Evolutionary conservation across 2,113 vertebrate genomes (phyloP).

Genomic region (Ceratotherium simum): DNA sequence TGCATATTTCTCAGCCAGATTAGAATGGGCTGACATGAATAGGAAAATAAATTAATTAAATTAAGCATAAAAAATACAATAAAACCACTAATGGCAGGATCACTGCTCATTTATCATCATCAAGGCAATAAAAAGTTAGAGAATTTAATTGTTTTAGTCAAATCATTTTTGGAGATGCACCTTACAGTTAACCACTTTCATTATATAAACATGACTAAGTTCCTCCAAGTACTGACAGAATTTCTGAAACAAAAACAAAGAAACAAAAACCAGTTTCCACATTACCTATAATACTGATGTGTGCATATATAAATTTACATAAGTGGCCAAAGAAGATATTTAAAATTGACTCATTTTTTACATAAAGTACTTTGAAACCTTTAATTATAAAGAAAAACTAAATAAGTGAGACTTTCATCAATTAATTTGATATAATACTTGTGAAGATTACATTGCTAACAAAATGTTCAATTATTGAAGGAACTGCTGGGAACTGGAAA

Average conservation of each 20-base stretch:
- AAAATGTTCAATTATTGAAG: neutral
- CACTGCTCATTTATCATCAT: neutral
- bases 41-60: slow-evolving; percentile 4
- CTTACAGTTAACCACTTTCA: neutral
- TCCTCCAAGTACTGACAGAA: neutral
- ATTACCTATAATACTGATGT: neutral
- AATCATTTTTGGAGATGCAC: neutral
- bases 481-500: neutral
- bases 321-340: neutral
- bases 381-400: neutral
- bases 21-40: neutral
- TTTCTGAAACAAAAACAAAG: neutral
- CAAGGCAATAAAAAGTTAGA: neutral
- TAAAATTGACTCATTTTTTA: neutral
- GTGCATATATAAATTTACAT: neutral
- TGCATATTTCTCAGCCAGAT: neutral
- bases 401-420: neutral
- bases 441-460: neutral
- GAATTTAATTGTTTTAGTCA: neutral
- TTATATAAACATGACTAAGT: neutral
- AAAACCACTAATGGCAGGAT: neutral
- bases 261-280: neutral
- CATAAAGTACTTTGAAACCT: neutral
- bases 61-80: neutral
- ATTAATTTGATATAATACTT: neutral